phyloP scores from a whole-genome alignment of 2,113 vertebrate genomes.

The Herpailurus yagouaroundi region DNA sequence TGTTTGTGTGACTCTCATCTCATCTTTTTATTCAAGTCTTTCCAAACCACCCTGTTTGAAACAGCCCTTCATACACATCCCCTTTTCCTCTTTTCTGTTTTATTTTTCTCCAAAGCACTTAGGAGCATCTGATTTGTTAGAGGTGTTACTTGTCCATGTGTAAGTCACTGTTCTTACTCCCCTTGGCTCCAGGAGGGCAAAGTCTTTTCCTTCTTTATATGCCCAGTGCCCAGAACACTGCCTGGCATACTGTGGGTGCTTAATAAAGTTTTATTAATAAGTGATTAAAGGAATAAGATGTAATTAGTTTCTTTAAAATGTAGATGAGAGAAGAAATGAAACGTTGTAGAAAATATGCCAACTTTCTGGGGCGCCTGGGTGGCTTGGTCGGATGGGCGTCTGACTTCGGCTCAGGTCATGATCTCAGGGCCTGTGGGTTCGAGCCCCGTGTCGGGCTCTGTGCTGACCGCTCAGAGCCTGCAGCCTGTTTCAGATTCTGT shows the following conservation, averaged over 20 bases:
- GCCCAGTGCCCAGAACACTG: not conserved
- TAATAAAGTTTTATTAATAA: not conserved
- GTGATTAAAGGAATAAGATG: not conserved
- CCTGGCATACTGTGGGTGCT: not conserved
- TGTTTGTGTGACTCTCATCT: not conserved
- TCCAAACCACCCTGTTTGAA: not conserved
- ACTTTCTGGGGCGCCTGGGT: too few species aligned
- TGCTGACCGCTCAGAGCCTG: too few species aligned
- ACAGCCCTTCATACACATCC: not conserved
- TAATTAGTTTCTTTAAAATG: not conserved
- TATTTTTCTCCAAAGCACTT: not conserved
- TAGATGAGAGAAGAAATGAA: not conserved
- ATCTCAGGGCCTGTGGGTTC: rapidly evolving
- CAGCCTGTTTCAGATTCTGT: too few species aligned
- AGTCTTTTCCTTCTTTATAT: not conserved
- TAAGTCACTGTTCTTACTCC: not conserved
- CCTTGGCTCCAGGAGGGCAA: not conserved
- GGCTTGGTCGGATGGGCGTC: too few species aligned
- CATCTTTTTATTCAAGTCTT: not conserved
- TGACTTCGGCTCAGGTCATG: too few species aligned
- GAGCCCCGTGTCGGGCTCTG: too few species aligned
- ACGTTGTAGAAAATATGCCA: not conserved
- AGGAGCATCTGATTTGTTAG: not conserved
- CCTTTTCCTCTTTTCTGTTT: not conserved
- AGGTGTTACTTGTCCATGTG: not conserved